Evolutionary conservation across 2,113 vertebrate genomes (phyloP).

Genomic region (Boulengeromyrus knoepffleri): DNA sequence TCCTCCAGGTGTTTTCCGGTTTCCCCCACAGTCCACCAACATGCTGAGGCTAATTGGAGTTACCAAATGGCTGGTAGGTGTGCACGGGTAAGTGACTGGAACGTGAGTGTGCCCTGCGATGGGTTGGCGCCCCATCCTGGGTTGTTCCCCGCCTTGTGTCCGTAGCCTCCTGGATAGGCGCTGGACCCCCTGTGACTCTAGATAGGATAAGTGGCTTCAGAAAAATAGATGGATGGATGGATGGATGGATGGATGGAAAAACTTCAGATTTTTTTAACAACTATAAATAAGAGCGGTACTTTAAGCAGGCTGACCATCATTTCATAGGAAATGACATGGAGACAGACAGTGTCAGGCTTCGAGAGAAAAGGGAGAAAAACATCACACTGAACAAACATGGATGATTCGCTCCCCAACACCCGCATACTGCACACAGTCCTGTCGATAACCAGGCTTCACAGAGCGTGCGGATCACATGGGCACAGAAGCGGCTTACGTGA

Average conservation of each 20-base stretch:
- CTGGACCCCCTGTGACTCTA: no score
- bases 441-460: neutral
- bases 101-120: no score
- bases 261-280: neutral
- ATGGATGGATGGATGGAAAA: neutral
- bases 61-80: neutral
- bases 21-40: no score
- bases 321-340: neutral
- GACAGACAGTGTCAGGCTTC: neutral
- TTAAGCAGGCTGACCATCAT: neutral
- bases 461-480: neutral
- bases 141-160: no score
- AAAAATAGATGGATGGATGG: neutral
- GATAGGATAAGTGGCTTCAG: no score
- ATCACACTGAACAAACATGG: neutral
- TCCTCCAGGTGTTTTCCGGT: no score
- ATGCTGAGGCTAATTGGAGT: no score
- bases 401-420: neutral
- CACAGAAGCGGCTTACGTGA: neutral
- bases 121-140: no score
- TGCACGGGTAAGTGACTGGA: neutral
- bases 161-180: no score
- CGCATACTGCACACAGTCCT: neutral
- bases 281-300: neutral
- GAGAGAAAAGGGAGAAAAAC: neutral